Conservation (phyloP, 2,113 vertebrate species). For the Hirundichthys speculiger region DNA sequence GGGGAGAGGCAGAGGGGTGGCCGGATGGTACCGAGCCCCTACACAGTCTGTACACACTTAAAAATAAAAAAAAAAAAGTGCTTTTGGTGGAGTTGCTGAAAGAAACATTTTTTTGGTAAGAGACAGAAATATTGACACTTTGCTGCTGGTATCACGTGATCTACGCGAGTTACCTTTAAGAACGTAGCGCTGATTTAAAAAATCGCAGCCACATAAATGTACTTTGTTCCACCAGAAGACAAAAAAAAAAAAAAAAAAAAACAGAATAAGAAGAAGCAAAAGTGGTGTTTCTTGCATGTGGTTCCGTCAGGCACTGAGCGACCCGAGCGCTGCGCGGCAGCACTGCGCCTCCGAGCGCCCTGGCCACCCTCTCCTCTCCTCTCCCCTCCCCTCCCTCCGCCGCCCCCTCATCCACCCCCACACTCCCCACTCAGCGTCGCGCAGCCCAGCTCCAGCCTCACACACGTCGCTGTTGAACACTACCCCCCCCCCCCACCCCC, state of each 20-base stretch:
- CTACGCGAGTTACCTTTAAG: too few species aligned
- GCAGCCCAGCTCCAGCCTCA: constrained; percentile 59
- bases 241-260: neutral
- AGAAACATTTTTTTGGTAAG: neutral
- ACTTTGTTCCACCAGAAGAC: neutral
- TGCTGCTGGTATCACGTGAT: too few species aligned
- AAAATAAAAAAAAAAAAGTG: neutral
- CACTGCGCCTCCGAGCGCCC: constrained; percentile 65
- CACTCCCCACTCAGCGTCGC: constrained; percentile 13
- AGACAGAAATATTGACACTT: too few species aligned
- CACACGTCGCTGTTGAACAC: constrained; percentile 62
- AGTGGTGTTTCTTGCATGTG: neutral
- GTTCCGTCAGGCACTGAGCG: constrained; percentile 50
- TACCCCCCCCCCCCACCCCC: constrained; percentile 13
- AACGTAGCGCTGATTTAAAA: too few species aligned
- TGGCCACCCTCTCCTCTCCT: constrained; percentile 41
- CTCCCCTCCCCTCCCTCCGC: neutral
- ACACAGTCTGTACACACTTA: too few species aligned
- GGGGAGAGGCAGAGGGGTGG: constrained; percentile 15
- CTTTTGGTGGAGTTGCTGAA: neutral
- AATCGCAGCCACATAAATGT: too few species aligned
- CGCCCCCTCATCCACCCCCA: constrained; percentile 39
- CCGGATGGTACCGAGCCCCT: constrained; percentile 9
- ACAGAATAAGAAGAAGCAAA: neutral
- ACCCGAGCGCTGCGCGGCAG: constrained; percentile 74